Evolutionary conservation across 2,888 invertebrate genomes (phyloP), one percentile per base, ranked within the genome.

Genomic region (Therioaphis trifolii): DNA sequence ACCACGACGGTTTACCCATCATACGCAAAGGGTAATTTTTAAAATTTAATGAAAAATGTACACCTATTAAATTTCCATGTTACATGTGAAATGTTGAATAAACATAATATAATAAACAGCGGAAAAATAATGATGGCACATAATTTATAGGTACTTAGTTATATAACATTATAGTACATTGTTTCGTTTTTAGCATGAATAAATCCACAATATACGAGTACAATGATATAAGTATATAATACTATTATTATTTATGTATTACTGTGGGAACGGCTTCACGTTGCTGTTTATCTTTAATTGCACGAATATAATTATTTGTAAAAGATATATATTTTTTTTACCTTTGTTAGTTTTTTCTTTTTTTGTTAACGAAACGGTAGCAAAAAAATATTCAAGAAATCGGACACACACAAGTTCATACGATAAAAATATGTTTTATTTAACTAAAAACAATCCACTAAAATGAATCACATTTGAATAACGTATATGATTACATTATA

Each of bases 231-330:
- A n/a, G n/a, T n/a, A n/a, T n/a, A n/a, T 52, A n/a, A 55, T 55
- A 21, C 55, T 21, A 68, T 5, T 58, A 58, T 75, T 75, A 75
- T 40, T 58, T 58, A 75, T 75, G 55, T 58, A 75, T 58, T 75
- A 24, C 40, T 58, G 58, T 75, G 74, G 43, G 74, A 75, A 75
- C 58, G 24, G 40, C 58, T 58, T 75, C 74, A 75, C n/a, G 58
- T 75, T 58, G 74, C 58, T 75, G 58, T 58, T 71, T 35, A 74
- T 15, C n/a, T n/a, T n/a, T n/a, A n/a, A 74, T 40, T 58, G 58
- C 74, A 40, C 74, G 40, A 75, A 75, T 75, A 24, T 58, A 58
- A 58, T 58, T 75, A 43, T n/a, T n/a, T n/a, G n/a, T n/a, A 74
- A n/a, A n/a, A 21, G n/a, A n/a, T 14, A 21, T 58, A 75, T 58